A percentile compares a stretch with the other conserved stretches of the same genome.
Evolutionary conservation across 2,113 vertebrate genomes (phyloP).

Genomic region (Etheostoma cragini): DNA sequence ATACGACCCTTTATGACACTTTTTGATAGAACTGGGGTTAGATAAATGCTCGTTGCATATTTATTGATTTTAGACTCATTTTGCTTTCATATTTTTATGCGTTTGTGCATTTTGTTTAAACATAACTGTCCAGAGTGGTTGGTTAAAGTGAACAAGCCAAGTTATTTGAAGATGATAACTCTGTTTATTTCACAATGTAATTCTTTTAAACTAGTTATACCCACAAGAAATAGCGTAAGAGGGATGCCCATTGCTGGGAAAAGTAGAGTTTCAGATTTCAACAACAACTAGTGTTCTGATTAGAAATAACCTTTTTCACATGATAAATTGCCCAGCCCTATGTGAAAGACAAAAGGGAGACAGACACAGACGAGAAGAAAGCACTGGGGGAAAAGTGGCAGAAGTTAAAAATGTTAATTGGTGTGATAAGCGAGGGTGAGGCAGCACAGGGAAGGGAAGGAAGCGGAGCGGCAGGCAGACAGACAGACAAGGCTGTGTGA

Average conservation of each 20-base stretch:
- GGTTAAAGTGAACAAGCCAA: background rate
- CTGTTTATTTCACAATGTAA: background rate
- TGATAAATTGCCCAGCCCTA: constrained; percentile 5
- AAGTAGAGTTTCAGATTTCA: background rate
- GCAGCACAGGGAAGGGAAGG: constrained; percentile 73
- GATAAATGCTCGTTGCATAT: background rate
- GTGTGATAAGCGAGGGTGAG: constrained; percentile 80
- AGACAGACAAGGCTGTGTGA: constrained; percentile 57
- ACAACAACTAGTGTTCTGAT: background rate
- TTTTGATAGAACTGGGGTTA: background rate
- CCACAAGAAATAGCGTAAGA: background rate
- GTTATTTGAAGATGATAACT: background rate
- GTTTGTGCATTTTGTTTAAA: background rate
- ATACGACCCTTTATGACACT: background rate
- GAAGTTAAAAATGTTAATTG: constrained; percentile 78
- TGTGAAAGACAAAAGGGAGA: constrained; percentile 27
- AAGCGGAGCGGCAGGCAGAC: constrained; percentile 68
- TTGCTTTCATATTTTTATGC: background rate
- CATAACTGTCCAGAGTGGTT: background rate
- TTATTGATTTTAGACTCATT: background rate
- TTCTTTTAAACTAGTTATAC: background rate
- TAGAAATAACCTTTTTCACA: background rate
- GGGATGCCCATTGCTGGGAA: background rate
- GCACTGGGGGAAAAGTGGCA: constrained; percentile 54
- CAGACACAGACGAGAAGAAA: constrained; percentile 29